A percentile compares a stretch with the other conserved stretches of the same genome.
These are phyloP conservation scores for Lepidothrix coronata DNA, from an alignment of 2,113 vertebrate species.

Conservation along the genomic window DNA sequence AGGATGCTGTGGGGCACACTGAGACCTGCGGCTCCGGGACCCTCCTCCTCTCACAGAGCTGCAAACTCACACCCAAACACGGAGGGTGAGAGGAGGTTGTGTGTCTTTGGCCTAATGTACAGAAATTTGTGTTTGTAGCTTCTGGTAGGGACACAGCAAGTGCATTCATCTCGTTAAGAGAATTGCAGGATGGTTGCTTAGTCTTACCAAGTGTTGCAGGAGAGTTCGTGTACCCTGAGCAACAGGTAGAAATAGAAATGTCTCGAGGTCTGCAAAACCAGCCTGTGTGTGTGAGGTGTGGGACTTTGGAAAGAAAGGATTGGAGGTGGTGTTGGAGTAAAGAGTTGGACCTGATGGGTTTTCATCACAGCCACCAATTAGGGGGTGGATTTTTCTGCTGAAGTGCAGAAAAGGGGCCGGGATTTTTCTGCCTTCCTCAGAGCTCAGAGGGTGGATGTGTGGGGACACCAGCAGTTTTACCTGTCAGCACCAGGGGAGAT, in stretches of 20 bases:
- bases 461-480: background rate
- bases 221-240: background rate
- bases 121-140: background rate
- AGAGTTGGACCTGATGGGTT: background rate
- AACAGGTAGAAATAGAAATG: background rate
- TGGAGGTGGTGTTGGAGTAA: background rate
- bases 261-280: background rate
- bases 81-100: background rate
- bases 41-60: background rate
- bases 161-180: background rate
- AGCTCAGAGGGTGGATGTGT: background rate
- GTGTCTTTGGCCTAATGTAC: background rate
- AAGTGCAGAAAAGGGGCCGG: background rate
- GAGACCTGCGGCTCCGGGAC: background rate
- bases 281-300: background rate
- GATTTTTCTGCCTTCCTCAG: background rate
- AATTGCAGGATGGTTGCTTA: background rate
- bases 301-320: background rate
- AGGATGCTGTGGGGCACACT: background rate
- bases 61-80: background rate
- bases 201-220: background rate
- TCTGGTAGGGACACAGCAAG: background rate
- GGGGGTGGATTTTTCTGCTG: background rate
- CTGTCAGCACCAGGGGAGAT: background rate
- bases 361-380: background rate